Percentiles rank a stretch among this genome's conserved stretches.
Conservation (phyloP, 2,113 vertebrate species). For the Eudyptes chrysolophus region DNA sequence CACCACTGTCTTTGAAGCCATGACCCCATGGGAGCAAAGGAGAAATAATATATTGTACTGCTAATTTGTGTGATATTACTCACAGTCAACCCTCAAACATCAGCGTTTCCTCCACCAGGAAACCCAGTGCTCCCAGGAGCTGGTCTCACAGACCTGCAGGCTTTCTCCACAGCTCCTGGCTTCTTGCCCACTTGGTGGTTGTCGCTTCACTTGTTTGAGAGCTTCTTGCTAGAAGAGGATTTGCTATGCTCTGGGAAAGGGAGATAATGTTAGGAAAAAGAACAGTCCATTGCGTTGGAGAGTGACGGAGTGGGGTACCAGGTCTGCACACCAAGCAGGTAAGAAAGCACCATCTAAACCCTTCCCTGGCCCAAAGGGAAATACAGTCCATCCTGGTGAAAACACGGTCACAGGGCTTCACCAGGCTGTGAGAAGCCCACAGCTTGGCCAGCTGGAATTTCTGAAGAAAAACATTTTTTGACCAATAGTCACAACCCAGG, state of each 20-base stretch:
- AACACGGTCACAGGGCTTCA: background rate
- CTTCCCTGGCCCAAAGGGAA: background rate
- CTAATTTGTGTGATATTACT: background rate
- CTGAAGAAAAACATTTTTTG: background rate
- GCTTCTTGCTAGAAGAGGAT: background rate
- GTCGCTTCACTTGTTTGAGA: background rate
- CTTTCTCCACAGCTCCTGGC: background rate
- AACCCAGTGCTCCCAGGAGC: background rate
- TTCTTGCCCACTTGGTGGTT: background rate
- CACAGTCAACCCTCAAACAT: rapidly evolving
- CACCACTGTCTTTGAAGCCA: background rate
- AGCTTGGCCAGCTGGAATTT: background rate
- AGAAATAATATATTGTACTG: background rate
- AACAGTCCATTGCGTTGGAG: rapidly evolving
- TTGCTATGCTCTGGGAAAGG: background rate
- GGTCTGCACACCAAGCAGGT: background rate
- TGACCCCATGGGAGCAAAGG: background rate
- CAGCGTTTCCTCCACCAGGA: background rate
- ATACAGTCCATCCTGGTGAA: background rate
- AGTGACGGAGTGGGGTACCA: no score
- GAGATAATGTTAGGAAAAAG: background rate
- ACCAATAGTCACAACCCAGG: background rate
- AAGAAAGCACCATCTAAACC: background rate
- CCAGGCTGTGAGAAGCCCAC: background rate
- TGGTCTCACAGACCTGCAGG: background rate